Evolutionary conservation across 2,888 invertebrate genomes (phyloP).

Genomic region (Metalampra italica): DNA sequence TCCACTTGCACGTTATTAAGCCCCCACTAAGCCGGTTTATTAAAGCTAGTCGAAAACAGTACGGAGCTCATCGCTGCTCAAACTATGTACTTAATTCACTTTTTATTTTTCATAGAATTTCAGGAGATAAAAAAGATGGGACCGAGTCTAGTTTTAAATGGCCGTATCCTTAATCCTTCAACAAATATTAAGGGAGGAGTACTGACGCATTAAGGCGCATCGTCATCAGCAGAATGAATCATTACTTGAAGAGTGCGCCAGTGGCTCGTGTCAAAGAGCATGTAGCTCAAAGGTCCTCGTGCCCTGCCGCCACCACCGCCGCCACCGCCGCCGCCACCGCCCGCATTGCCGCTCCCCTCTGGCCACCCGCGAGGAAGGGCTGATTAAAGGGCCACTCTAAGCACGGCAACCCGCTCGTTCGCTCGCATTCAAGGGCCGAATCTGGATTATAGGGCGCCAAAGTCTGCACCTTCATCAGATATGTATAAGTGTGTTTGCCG

Average conservation of each 20-base stretch:
- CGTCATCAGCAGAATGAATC: slow-evolving; percentile 78
- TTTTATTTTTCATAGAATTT: slow-evolving; percentile 14
- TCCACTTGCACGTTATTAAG: slow-evolving; percentile 33
- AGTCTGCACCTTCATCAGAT: slow-evolving; percentile 74
- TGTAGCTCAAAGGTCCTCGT: slow-evolving; percentile 73
- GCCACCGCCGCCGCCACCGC: slow-evolving; percentile 26
- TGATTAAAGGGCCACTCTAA: slow-evolving; percentile 78
- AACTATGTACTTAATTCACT: slow-evolving; percentile 16
- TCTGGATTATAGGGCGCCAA: slow-evolving; percentile 76
- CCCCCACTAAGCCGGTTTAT: slow-evolving; percentile 32
- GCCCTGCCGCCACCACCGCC: slow-evolving; percentile 28
- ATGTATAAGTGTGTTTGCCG: slow-evolving; percentile 69
- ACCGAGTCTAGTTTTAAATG: slow-evolving; percentile 43
- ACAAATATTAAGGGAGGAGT: slow-evolving; percentile 55
- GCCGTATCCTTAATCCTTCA: slow-evolving; percentile 53
- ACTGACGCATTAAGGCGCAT: slow-evolving; percentile 72
- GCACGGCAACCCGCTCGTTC: slow-evolving; percentile 75
- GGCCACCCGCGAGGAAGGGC: slow-evolving; percentile 64
- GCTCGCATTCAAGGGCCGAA: slow-evolving; percentile 74
- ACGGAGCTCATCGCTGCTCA: slow-evolving; percentile 17
- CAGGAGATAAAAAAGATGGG: slow-evolving; percentile 29
- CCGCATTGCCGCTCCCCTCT: slow-evolving; percentile 31
- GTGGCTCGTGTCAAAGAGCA: slow-evolving; percentile 77
- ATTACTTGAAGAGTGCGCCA: slow-evolving; percentile 78
- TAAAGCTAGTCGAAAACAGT: slow-evolving; percentile 32